Evolutionary conservation across 2,888 invertebrate genomes (phyloP).

Genomic region (Hedya salicella): DNA sequence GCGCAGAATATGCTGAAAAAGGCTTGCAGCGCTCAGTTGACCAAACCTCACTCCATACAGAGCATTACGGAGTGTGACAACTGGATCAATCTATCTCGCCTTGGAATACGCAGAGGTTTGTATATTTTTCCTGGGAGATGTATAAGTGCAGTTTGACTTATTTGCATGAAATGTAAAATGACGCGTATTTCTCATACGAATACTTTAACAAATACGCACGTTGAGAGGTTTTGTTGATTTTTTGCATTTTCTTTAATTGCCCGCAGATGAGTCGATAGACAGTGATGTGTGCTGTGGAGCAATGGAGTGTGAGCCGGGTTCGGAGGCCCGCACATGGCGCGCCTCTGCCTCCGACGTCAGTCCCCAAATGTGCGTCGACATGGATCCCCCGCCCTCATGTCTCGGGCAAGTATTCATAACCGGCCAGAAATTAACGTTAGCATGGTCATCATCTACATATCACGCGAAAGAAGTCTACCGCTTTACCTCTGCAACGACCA

Average conservation of each 20-base stretch:
- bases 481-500: no score
- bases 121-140: neutral
- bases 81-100: slow-evolving; percentile 67
- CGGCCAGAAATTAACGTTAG: no score
- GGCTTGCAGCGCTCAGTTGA: slow-evolving; percentile 71
- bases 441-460: no score
- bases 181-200: no score
- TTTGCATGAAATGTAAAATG: no score
- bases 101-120: slow-evolving; percentile 66
- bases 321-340: slow-evolving; percentile 58
- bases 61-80: slow-evolving; percentile 70
- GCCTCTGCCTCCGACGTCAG: slow-evolving; percentile 69
- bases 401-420: slow-evolving; percentile 57
- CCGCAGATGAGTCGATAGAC: slow-evolving; percentile 66
- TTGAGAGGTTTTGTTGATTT: no score
- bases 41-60: slow-evolving; percentile 70
- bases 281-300: slow-evolving; percentile 63
- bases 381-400: slow-evolving; percentile 65
- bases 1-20: slow-evolving; percentile 70
- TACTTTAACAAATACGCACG: no score
- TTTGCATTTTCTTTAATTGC: neutral
- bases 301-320: slow-evolving; percentile 50
- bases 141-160: no score
- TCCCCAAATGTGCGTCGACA: slow-evolving; percentile 56
- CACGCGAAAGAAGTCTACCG: no score